Evolutionary conservation across 2,888 invertebrate genomes (phyloP).

Genomic region (Drosophila tripunctata): DNA sequence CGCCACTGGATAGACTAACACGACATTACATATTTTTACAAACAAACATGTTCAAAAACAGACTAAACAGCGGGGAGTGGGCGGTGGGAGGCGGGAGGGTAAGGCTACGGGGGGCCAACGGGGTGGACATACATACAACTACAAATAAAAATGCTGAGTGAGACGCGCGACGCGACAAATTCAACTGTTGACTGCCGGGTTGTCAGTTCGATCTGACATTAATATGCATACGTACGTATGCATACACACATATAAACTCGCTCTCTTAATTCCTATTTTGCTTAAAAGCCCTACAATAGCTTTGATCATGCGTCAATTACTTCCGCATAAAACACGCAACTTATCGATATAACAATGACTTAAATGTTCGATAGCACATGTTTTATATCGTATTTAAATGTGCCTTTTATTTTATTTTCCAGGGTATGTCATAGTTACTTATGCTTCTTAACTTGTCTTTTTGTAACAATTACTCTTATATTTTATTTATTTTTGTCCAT

Average conservation of each 20-base stretch:
- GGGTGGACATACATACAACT: slow-evolving; percentile 7
- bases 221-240: slow-evolving; percentile 24
- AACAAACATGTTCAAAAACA: slow-evolving; percentile 59
- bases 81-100: too few relatives aligned
- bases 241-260: neutral
- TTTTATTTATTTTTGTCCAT: neutral
- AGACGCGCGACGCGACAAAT: slow-evolving; percentile 30
- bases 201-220: slow-evolving; percentile 40
- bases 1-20: slow-evolving; percentile 68
- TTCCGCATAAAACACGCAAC: slow-evolving; percentile 32
- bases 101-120: neutral
- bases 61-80: slow-evolving; percentile 6
- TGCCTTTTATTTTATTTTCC: neutral
- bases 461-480: neutral
- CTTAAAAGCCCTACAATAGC: slow-evolving; percentile 30
- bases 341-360: neutral
- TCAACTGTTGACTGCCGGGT: slow-evolving; percentile 47
- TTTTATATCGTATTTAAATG: neutral
- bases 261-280: neutral
- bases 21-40: slow-evolving; percentile 71
- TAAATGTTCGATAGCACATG: neutral
- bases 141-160: slow-evolving; percentile 23
- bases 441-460: neutral
- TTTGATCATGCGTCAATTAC: slow-evolving; percentile 12
- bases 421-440: neutral